These are phyloP conservation scores for Venustoraphidia nigricollis DNA, from an alignment of 2,888 invertebrate genomes.

Conservation along the genomic window DNA sequence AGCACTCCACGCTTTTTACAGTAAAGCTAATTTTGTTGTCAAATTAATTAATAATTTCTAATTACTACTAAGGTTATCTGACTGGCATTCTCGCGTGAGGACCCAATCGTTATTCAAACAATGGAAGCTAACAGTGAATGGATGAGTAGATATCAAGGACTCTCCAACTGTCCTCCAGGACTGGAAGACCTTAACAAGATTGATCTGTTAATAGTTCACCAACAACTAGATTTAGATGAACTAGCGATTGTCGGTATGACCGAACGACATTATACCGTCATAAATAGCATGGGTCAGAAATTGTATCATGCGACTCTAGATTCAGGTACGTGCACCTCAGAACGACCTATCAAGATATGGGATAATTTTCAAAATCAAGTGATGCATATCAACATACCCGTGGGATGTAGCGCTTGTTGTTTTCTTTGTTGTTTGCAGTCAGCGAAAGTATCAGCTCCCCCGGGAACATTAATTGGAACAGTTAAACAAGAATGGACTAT, in stretches of 20 bases:
- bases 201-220: constrained; percentile 58
- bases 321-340: constrained; percentile 59
- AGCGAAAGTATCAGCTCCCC: constrained; percentile 53
- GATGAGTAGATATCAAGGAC: too few relatives aligned
- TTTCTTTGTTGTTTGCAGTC: constrained; percentile 40
- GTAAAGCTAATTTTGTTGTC: too few relatives aligned
- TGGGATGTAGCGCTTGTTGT: constrained; percentile 58
- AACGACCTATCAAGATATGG: constrained; percentile 65
- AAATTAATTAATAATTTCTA: too few relatives aligned
- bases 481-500: constrained; percentile 54
- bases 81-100: too few relatives aligned
- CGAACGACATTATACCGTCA: constrained; percentile 65
- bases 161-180: constrained; percentile 57
- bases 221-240: constrained; percentile 44
- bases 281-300: constrained; percentile 53
- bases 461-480: constrained; percentile 44
- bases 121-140: too few relatives aligned
- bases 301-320: constrained; percentile 63
- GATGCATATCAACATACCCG: constrained; percentile 59
- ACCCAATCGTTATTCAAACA: too few relatives aligned
- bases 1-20: too few relatives aligned
- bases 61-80: too few relatives aligned
- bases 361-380: constrained; percentile 64
- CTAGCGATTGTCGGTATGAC: constrained; percentile 67
- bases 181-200: constrained; percentile 68